Conservation (phyloP, 2,113 vertebrate species). For the Pontoporia blainvillei region DNA sequence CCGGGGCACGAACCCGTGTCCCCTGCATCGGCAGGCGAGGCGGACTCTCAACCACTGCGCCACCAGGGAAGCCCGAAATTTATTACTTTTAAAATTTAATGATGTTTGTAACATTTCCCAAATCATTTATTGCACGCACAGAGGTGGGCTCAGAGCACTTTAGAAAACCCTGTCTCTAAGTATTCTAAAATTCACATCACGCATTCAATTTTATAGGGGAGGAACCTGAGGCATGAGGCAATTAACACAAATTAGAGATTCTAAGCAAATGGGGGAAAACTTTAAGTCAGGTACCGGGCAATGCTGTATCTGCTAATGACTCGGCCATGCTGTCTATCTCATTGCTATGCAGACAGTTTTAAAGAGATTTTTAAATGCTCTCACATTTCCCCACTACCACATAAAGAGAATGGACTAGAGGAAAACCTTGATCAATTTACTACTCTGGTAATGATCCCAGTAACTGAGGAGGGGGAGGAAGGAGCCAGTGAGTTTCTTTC, state of each 20-base stretch:
- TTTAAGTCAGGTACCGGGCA: background rate
- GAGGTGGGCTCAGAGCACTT: background rate
- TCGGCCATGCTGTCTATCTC: background rate
- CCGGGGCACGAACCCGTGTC: too few species aligned
- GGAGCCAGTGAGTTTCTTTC: constrained; percentile 60
- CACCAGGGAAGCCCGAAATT: too few species aligned
- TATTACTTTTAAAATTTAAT: constrained; percentile 10
- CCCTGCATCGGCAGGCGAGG: too few species aligned
- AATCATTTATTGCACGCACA: background rate
- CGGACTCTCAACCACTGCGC: too few species aligned
- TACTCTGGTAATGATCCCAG: constrained; percentile 72
- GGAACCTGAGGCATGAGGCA: background rate
- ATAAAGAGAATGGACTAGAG: constrained; percentile 40
- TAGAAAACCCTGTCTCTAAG: background rate
- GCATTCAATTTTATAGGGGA: background rate
- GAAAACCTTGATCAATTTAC: constrained; percentile 57
- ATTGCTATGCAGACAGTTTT: background rate
- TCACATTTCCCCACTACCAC: background rate
- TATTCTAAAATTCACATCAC: constrained; percentile 37
- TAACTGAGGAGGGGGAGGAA: background rate
- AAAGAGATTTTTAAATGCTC: constrained; percentile 25
- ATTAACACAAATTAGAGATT: constrained; percentile 16
- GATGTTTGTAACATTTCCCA: background rate
- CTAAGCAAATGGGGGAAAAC: constrained; percentile 15
- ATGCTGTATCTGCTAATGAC: background rate